phyloP scores from a whole-genome alignment of 1,140 invertebrate species.

The Dendrolimus punctatus region DNA sequence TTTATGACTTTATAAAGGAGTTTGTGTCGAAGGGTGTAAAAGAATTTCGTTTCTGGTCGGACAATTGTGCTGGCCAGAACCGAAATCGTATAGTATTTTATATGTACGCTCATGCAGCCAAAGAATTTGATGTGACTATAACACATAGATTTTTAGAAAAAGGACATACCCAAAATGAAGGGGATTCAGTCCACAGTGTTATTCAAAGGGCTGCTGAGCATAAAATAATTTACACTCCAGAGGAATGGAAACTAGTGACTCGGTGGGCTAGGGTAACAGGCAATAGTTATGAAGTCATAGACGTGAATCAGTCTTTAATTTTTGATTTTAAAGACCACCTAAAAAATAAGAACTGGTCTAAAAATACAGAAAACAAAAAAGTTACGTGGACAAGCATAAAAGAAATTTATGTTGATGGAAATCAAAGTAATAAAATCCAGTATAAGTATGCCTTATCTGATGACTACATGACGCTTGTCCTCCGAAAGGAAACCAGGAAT shows the following conservation, averaged over 20 bases:
- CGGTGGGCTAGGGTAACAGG: not conserved
- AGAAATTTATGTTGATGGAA: too few relatives aligned
- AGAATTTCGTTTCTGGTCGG: not conserved
- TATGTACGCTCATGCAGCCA: not conserved
- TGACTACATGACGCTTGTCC: too few relatives aligned
- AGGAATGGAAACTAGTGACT: not conserved
- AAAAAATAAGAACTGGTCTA: too few relatives aligned
- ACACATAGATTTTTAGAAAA: not conserved
- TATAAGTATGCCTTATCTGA: too few relatives aligned
- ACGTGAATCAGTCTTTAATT: not conserved
- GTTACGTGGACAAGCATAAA: too few relatives aligned
- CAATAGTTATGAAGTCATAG: not conserved
- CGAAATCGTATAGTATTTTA: not conserved
- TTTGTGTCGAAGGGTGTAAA: not conserved
- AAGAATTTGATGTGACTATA: not conserved
- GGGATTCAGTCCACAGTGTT: not conserved
- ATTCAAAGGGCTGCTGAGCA: not conserved
- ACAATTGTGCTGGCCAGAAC: not conserved
- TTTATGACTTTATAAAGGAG: not conserved
- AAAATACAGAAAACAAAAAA: too few relatives aligned
- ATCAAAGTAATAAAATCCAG: too few relatives aligned
- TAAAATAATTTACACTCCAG: not conserved
- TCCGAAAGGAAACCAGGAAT: too few relatives aligned
- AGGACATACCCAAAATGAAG: not conserved
- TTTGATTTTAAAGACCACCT: slow-evolving; percentile 1